These are phyloP conservation scores for Holacanthella duospinosa DNA, from an alignment of 2,888 invertebrate genomes.

Conservation along the genomic window DNA sequence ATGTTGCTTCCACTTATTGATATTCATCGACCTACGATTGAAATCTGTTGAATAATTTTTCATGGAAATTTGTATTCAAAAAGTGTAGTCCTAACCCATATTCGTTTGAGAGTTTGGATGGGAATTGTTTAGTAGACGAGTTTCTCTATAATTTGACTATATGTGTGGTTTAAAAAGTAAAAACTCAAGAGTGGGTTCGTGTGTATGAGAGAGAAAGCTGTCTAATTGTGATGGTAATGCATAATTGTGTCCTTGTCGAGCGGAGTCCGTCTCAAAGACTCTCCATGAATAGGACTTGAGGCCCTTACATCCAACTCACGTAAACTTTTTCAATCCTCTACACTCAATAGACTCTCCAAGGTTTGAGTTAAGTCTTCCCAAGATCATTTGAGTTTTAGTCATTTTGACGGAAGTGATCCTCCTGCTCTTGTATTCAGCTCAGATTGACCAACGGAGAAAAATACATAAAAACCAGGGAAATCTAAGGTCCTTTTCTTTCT, in stretches of 20 bases:
- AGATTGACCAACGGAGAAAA: background rate
- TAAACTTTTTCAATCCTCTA: no score
- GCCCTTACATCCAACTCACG: constrained; percentile 3
- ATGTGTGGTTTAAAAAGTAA: no score
- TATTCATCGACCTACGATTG: background rate
- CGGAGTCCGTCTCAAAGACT: no score
- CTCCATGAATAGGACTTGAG: background rate
- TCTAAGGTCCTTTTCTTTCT: background rate
- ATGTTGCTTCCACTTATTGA: background rate
- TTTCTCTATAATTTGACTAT: no score
- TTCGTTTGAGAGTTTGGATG: background rate
- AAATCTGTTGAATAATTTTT: background rate
- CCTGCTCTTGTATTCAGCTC: background rate
- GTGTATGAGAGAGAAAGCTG: no score
- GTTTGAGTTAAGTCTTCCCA: background rate
- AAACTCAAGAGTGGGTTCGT: no score
- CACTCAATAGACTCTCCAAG: no score
- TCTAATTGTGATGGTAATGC: no score
- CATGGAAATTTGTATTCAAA: no score
- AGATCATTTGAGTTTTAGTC: background rate
- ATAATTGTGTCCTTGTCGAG: no score
- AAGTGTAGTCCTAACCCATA: background rate
- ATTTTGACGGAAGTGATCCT: background rate
- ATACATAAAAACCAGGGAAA: background rate
- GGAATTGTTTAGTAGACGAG: no score